Base-by-base conservation (phyloP, 1,140 invertebrate genomes). In the Listronotus bonariensis region DNA sequence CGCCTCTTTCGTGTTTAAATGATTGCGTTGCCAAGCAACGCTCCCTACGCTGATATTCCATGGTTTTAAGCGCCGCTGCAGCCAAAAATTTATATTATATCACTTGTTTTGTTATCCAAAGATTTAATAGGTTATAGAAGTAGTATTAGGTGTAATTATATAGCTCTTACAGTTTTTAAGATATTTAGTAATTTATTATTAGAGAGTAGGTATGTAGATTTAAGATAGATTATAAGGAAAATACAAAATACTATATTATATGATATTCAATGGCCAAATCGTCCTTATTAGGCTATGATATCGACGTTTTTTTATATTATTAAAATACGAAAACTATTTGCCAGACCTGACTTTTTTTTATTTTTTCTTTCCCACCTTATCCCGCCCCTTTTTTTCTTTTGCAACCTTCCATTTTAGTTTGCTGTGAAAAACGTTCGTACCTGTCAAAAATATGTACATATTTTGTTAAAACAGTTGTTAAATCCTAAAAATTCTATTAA, bases 141-240 rank as follows among this genome's bases (percentile, higher is more conserved):
- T 63, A 46, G 51, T 12, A 17, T 11, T 12, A 12, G 12, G 60
- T 55, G 34, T 26, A 49, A 49, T 15, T 59, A 53, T 36, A 56
- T 57, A 65, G 45, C 20, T 57, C 31, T 17, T 65, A 56, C 14
- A 46, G 62, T 65, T 65, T 65, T 56, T 64, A 64, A 64, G 61
- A 64, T 48, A 46, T 55, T 63, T 64, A 55, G 61, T 64, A 64
- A 64, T 64, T 64, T 64, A 64, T 64, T 64, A 60, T 42, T 48
- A 64, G 61, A 10, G 36, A 15, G 14, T 54, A 48, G 42, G n/a
- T 18, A 12, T 26, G 17, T 55, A 62, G 59, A 20, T 15, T 3
- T 64, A 64, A 56, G 61, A 20, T 63, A 63, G 60, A 46, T 34
- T 11, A 63, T 43, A 14, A 38, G 36, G 17, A 38, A 11, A 38